phyloP scores from a whole-genome alignment of 92 coral and sea anemone species.

The Porites cylindrica region DNA sequence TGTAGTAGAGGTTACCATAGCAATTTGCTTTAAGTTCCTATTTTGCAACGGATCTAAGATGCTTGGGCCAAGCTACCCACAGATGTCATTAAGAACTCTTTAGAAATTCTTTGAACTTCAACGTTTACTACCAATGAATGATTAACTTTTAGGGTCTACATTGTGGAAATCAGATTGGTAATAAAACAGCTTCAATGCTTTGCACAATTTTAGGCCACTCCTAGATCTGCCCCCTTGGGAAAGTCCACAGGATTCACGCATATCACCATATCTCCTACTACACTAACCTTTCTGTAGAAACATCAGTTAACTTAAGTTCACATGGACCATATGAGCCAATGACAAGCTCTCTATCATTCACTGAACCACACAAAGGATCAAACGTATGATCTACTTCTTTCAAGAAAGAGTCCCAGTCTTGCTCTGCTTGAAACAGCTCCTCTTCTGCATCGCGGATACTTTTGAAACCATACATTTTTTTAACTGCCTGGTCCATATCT shows the following conservation, averaged over 20 bases:
- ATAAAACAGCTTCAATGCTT: no score
- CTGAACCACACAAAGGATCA: conserved; percentile 16
- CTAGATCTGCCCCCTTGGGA: no score
- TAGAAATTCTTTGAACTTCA: no score
- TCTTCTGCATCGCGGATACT: conserved; percentile 78
- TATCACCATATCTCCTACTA: background rate
- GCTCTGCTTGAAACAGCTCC: conserved; percentile 73
- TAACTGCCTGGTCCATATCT: conserved; percentile 71
- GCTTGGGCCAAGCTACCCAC: conserved; percentile 14
- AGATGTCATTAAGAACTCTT: background rate
- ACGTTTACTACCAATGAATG: no score
- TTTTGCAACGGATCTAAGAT: no score
- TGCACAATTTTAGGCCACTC: no score
- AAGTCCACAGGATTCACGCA: background rate
- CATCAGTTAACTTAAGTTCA: conserved; percentile 71
- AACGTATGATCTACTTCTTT: conserved; percentile 72
- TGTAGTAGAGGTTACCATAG: no score
- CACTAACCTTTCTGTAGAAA: conserved; percentile 74
- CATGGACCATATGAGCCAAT: conserved; percentile 78
- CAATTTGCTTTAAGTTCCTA: no score
- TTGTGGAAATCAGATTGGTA: no score
- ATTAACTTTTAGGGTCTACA: no score
- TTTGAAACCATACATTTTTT: conserved; percentile 49
- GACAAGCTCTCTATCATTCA: background rate
- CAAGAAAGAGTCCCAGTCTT: conserved; percentile 82